Evolutionary conservation across 2,888 invertebrate genomes (phyloP), one percentile per base, ranked within the genome.

Genomic region (Prionchulus punctatus): DNA sequence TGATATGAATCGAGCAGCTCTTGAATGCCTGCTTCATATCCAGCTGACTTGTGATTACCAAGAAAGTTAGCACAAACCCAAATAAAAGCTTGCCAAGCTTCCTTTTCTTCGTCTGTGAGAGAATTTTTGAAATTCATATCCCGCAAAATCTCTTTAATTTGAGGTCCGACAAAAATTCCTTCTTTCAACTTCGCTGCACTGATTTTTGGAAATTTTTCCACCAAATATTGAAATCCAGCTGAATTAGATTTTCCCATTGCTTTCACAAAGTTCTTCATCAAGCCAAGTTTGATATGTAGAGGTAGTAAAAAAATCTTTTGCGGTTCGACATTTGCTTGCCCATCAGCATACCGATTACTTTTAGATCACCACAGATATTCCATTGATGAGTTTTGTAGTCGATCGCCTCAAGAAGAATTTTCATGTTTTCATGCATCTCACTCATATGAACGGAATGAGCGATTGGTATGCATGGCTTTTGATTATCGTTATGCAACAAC

Each of bases 281-380:
- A 36, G 18, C 36, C 36, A 36, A 36, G 36, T 18, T 36, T 36
- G 36, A 36, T 36, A 18, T 36, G 18, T 36, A 36, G 36, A 36
- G 36, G 36, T 36, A 18, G 36, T 36, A 36, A 18, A 18, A 36
- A 36, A 36, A 36, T 36, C 18, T 36, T 36, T 12, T 18, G 18
- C 18, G 36, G 36, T 12, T 18, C 36, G 7, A 36, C 36, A n/a
- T n/a, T 47, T 61, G 63, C 51, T 59, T 31, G 12, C 59, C 58
- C 42, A 57, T 30, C 25, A 61, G 21, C 30, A 62, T 1, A 23
- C 57, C 58, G 47, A 61, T 55, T 43, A 65, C 59, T 26, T 63
- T 65, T 30, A 64, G 42, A 54, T 61, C 61, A 26, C 55, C 60
- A 58, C 59, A 61, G 36, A 64, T 54, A 21, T 58, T 30, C 58